These are phyloP conservation scores for Coregonus sp. DNA, from an alignment of 2,797 vertebrate species.

Conservation along the genomic window DNA sequence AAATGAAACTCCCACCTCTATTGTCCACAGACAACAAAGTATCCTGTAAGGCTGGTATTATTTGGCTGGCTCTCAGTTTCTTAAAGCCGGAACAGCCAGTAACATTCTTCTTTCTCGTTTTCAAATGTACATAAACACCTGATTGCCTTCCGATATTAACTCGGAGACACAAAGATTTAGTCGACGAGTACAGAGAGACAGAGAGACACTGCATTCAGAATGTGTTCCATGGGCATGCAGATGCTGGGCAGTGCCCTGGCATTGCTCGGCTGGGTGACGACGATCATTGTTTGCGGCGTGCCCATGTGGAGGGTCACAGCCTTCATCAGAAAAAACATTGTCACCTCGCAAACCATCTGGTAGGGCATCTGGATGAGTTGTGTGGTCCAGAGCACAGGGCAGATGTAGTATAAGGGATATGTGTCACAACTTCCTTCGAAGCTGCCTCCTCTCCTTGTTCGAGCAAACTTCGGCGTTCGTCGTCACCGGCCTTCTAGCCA, in stretches of 20 bases:
- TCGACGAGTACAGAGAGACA: not conserved
- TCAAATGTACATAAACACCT: slow-evolving; percentile 26
- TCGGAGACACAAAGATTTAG: not conserved
- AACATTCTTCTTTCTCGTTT: not conserved
- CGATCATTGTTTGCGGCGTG: slow-evolving; percentile 35
- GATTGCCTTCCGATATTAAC: slow-evolving; percentile 5
- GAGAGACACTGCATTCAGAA: slow-evolving; percentile 5
- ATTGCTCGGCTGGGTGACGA: slow-evolving; percentile 40
- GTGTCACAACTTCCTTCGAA: no score
- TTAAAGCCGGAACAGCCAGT: not conserved
- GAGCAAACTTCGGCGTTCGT: no score
- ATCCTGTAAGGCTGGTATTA: slow-evolving; percentile 53
- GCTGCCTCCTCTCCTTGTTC: no score
- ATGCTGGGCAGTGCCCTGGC: slow-evolving; percentile 43
- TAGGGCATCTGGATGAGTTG: slow-evolving; percentile 59
- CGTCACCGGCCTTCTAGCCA: no score
- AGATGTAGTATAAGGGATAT: slow-evolving; percentile 16
- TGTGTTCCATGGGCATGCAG: slow-evolving; percentile 34
- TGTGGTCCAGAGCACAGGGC: not conserved
- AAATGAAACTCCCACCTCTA: slow-evolving; percentile 29
- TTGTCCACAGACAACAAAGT: slow-evolving; percentile 55
- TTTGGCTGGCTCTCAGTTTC: slow-evolving; percentile 31
- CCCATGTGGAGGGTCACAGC: slow-evolving; percentile 51
- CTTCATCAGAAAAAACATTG: slow-evolving; percentile 51
- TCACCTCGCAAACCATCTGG: slow-evolving; percentile 50